Evolutionary conservation across 2,113 vertebrate species (phyloP), one percentile per base, ranked within the genome.

Genomic region (Zosterops borbonicus): DNA sequence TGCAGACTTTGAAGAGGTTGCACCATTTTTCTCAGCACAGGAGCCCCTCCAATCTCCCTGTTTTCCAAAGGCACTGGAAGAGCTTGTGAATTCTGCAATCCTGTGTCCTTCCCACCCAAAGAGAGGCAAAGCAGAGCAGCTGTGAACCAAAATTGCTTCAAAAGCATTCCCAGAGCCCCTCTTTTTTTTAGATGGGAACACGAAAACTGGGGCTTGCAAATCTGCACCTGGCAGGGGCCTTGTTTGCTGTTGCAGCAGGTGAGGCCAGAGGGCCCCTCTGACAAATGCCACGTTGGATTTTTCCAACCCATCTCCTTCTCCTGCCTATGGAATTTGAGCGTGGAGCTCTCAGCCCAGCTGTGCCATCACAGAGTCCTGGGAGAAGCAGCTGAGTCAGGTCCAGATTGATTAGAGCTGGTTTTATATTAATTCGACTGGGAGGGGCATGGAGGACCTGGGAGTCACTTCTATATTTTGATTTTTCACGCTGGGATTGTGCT

Each of bases 301-400:
- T 95, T 64, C 25, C 76, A 37, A 3, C 35, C 6, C 6, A 9
- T 92, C 75, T 59, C 21, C 75, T 86, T 37, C 62, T 70, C 65
- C 78, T 50, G 41, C 50, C 82, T 37, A 1, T 24, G 50, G 89
- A 62, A 83, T 94, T 58, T 47, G 75, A 93, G 82, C 11, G 1
- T 1, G 5, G 31, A 93, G 75, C 83, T 94, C 94, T 59, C 8
- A 7, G 69, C 50, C 95, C 83, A 73, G 80, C 79, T 88, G 88
- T 59, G 94, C 79, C 55, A 24, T 64, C 52, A 5, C 56, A 11
- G 49, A 18, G 84, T 19, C 82, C 89, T 76, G 86, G 44, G 69
- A 83, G 63, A 70, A 58, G 63, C 4, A 52, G 86, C 87, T 91
- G 91, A 94, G 59, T 92, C 91, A 90, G 91, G 86, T 27, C 92